Evolutionary conservation across 2,888 invertebrate species (phyloP), one percentile per base, ranked within the genome.

Genomic region (Dynastes hyllus): DNA sequence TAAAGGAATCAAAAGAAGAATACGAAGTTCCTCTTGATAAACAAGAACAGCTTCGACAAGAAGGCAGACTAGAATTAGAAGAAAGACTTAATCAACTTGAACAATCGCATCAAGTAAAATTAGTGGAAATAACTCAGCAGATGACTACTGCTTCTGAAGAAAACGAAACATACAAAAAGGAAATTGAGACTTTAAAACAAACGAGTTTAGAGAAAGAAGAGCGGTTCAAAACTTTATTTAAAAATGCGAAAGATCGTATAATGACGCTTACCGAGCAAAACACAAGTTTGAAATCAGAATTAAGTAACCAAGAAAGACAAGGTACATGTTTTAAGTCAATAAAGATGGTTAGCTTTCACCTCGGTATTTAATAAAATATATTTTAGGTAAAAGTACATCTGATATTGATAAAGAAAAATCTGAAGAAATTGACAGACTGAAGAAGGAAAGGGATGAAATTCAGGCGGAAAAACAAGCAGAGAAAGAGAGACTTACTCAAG

Each of bases 211-310:
- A 90, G 61, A 90, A 90, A 79, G 90, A 90, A 78, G 90, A 90
- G 79, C 84, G 90, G 71, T 89, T 90, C 76, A 89, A 90, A 77
- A 87, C 86, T 78, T 91, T 95, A 8, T 90, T 95, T 53, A 94
- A 94, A 85, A 94, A 93, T 83, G 94, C 95, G 0, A 93, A 95
- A 86, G 92, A 92, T 78, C 93, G 94, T 85, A 95, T 95, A 80
- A 92, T 93, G 84, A 92, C 92, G 81, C 88, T 95, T 45, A 94
- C 94, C 0, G 95, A 95, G 85, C 90, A 92, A 16, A 94, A 94
- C 84, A 93, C 92, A 83, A 89, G 90, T 6, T 88, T 93, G 9
- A 90, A 89, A 78, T 91, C 92, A 53, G 93, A 94, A 85, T 86
- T 93, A 76, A 82, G 80, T 63, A 82, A 82, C 84, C 73, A 84